Conservation (phyloP, 2,797 vertebrate species). For the Acropternis orthonyx region DNA sequence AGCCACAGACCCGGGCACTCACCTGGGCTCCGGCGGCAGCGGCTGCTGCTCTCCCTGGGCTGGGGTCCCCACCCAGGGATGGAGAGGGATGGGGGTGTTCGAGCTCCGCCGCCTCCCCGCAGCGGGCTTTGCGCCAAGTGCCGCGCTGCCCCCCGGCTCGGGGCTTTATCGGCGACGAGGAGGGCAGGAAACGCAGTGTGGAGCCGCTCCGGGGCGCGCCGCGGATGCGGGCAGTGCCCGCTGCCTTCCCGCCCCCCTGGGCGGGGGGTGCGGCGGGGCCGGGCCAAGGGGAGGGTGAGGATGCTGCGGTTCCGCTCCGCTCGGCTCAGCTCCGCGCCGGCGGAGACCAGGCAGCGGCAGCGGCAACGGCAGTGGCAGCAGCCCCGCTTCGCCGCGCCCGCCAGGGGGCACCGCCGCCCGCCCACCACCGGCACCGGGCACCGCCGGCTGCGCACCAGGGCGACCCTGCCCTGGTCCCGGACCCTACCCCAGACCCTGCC, state of each 20-base stretch:
- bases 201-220: not conserved
- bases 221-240: not conserved
- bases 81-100: no score
- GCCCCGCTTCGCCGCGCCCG: not conserved
- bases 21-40: not conserved
- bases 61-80: not conserved
- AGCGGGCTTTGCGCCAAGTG: not conserved
- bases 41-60: not conserved
- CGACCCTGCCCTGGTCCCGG: no score
- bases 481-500: not conserved
- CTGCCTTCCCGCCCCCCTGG: not conserved
- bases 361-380: not conserved
- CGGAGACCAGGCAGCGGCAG: not conserved
- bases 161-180: slow-evolving; percentile 14
- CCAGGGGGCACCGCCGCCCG: slow-evolving; percentile 19
- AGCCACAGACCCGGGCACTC: not conserved
- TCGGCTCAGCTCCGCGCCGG: not conserved
- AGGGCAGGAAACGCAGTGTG: not conserved
- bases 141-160: not conserved
- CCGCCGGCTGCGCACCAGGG: not conserved
- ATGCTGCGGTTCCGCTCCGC: not conserved
- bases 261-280: not conserved
- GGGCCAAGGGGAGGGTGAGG: not conserved
- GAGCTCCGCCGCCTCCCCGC: not conserved
- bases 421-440: not conserved